Base-by-base conservation (phyloP, 2,113 vertebrate species). In the Columba janthina region DNA sequence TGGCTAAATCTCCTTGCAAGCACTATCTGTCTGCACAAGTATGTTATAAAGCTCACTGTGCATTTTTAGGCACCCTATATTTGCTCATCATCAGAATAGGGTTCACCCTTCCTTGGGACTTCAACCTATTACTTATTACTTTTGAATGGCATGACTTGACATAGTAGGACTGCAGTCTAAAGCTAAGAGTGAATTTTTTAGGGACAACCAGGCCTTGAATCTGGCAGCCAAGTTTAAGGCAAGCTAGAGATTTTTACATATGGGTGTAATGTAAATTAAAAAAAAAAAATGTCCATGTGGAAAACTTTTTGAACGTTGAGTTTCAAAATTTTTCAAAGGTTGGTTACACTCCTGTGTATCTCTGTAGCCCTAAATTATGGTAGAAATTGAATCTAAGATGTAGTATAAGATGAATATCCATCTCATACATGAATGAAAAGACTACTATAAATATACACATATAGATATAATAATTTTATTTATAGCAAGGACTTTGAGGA, bases 1-100 rank as follows among this genome's bases (percentile, higher is more conserved):
- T 36, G 38, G 7, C 8, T 67, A 62, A 78, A 91, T 62, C n/a
- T 91, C 51, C 40, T 66, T 82, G n/a, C 70, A 91, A 94, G 62
- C 6, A 9, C 29, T 82, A 25, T 5, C 12, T 48, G 29, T 53
- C 71, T 86, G 42, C 48, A 79, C 58, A 86, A 53, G 36, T 7
- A 31, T 28, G 29, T 74, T 64, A 57, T 44, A 28, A 90, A 90
- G 15, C 10, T 75, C 40, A 44, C 11, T n/a, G 4, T 70, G 46
- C 31, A 50, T 40, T 86, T 82, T 79, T 50, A 86, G 86, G 57
- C 28, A 62, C 62, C 17, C 5, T 89, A 62, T 67, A 66, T 79
- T 86, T 25, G 3, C 31, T 67, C 5, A 44, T 73, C 14, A 36
- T 38, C 19, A 82, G 51, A 86, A 71, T 20, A 67, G 0, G 12